Conservation (phyloP, 23 tunicate species). For the Trididemnum nubilum region DNA sequence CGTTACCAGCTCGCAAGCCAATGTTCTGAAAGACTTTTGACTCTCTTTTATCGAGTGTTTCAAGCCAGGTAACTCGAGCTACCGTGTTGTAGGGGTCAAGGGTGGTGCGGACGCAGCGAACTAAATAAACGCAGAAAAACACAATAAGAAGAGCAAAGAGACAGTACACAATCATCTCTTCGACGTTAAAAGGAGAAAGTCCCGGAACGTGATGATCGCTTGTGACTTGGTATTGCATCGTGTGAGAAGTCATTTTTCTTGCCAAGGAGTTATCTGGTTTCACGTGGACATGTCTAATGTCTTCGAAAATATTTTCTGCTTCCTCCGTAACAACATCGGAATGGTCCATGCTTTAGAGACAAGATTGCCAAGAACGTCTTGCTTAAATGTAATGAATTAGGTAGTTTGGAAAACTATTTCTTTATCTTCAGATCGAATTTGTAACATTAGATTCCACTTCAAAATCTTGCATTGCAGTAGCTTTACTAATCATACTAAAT, state of each 20-base stretch:
- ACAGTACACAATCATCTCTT: constrained; percentile 70
- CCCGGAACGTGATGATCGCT: not conserved
- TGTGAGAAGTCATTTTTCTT: not conserved
- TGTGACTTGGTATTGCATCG: not conserved
- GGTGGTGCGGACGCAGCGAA: constrained; percentile 84
- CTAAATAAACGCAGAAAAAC: constrained; percentile 63
- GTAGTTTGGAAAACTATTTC: too few relatives aligned
- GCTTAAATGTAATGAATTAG: too few relatives aligned
- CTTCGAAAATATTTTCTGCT: not conserved
- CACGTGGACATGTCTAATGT: not conserved
- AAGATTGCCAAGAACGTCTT: too few relatives aligned
- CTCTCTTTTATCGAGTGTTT: constrained; percentile 52
- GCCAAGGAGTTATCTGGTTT: not conserved
- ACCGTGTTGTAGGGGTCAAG: constrained; percentile 90
- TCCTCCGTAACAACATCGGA: not conserved
- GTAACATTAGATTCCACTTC: too few relatives aligned
- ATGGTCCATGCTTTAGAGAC: too few relatives aligned
- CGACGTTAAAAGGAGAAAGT: constrained; percentile 26
- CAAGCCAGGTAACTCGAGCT: constrained; percentile 92
- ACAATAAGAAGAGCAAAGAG: constrained; percentile 51
- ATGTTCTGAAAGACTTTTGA: constrained; percentile 15
- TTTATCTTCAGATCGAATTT: too few relatives aligned
- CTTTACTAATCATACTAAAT: too few relatives aligned
- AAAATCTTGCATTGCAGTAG: too few relatives aligned
- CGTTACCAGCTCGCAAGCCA: not conserved